Evolutionary conservation across 2,888 invertebrate species (phyloP), one percentile per base, ranked within the genome.

Genomic region (Ochropleura plecta): DNA sequence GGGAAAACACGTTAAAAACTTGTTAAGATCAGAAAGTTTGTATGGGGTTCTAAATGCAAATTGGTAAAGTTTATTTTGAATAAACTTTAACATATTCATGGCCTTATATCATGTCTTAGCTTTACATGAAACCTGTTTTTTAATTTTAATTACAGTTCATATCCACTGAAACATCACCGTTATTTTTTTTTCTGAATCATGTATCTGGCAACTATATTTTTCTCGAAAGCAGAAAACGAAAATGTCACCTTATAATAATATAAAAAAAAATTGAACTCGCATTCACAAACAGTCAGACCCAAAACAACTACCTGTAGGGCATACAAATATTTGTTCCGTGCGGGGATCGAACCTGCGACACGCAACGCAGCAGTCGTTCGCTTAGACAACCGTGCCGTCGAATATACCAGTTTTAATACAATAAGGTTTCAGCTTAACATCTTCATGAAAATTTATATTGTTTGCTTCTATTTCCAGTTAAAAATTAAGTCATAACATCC

Each of bases 1-100:
- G 88, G 66, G 79, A 51, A 76, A 84, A 88, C 82, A 85, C 83
- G 81, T 90, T 88, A 88, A 88, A 88, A 84, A 85, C 81, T 90
- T 89, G 83, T 89, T 86, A 88, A 80, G 82, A 78, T 20, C 62
- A 76, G 44, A 82, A 78, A 78, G 78, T 81, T 86, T 82, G 79
- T 79, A 83, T 74, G 76, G 65, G 46, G 55, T 77, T 77, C 67
- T 51, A 69, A 76, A 76, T 75, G 65, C 16, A 40, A 68, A 30
- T 42, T 6, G 49, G 20, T 57, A n/a, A 76, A 57, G 20, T 67
- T 59, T 48, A 42, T 30, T 60, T 8, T 18, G 44, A 65, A 59
- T 53, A 14, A 46, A 62, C 40, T 51, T 12, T 30, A 48, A 20
- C 57, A 5, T 53, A 20, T 70, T 51, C 8, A 30, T 12, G 5